Percentiles rank a stretch among this genome's conserved stretches.
Conservation (phyloP, 2,113 vertebrate species). For the Rousettus leschenaultii region DNA sequence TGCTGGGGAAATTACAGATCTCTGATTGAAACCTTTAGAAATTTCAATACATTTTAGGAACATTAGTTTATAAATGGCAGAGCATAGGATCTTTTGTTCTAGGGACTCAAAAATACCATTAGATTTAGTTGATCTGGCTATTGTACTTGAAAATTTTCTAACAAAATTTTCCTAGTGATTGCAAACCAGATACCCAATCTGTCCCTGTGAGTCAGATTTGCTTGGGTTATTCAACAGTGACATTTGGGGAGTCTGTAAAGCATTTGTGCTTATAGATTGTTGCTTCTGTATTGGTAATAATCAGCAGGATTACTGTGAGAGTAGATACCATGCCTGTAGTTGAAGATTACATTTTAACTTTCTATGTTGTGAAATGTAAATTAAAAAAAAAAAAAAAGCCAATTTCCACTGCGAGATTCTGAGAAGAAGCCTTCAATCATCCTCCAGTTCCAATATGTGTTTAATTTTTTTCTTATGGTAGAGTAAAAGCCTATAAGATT, state of each 20-base stretch:
- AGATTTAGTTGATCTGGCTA: not conserved
- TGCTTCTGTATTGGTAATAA: not conserved
- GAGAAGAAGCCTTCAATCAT: not conserved
- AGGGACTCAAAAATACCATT: not conserved
- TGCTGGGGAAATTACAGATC: not conserved
- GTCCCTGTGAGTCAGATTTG: not conserved
- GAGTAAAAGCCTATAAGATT: not conserved
- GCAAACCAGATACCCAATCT: not conserved
- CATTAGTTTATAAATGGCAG: not conserved
- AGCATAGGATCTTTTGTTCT: not conserved
- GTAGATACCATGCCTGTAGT: not conserved
- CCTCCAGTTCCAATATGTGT: not conserved
- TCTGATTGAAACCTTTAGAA: not conserved
- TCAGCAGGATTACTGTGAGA: not conserved
- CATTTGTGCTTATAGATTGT: not conserved
- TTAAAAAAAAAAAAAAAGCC: not conserved
- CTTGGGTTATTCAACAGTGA: not conserved
- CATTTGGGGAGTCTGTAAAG: not conserved
- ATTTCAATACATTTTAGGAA: not conserved
- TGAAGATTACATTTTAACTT: constrained; percentile 45
- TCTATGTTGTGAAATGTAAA: not conserved
- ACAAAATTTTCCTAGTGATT: not conserved
- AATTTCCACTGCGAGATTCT: not conserved
- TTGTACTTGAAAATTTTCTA: not conserved
- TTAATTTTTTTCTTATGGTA: not conserved